phyloP scores from a whole-genome alignment of 53 echinoderm and acorn worm genomes.

The Patiria pectinifera region DNA sequence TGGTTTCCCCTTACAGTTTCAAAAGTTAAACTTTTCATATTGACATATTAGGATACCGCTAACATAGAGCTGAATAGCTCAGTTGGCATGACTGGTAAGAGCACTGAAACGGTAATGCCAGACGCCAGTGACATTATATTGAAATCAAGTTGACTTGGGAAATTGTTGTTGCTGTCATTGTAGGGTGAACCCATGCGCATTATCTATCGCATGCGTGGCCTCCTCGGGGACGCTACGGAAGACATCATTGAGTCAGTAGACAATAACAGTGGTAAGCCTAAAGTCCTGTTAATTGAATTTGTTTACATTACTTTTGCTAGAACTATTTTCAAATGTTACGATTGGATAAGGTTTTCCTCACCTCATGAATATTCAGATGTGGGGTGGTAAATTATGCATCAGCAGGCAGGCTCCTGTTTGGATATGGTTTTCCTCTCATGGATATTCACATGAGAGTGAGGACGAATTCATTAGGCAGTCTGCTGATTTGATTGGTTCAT shows the following conservation, averaged over 20 bases:
- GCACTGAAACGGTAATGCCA: no score
- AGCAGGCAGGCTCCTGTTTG: not conserved
- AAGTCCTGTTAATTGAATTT: not conserved
- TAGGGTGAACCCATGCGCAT: conserved; percentile 99
- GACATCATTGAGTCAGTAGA: conserved; percentile 94
- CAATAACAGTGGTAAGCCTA: conserved; percentile 81
- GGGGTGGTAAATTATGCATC: no score
- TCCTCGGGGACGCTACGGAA: conserved; percentile 98
- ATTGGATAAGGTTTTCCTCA: not conserved
- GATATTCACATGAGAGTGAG: not conserved
- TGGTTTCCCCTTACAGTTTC: no score
- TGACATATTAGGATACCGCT: no score
- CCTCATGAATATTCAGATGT: conserved; percentile 4
- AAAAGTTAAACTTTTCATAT: no score
- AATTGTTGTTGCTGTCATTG: conserved; percentile 5
- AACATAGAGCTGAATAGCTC: no score
- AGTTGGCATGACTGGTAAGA: no score
- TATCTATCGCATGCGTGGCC: conserved; percentile 92
- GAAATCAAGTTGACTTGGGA: not conserved
- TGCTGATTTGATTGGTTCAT: conserved; percentile 10
- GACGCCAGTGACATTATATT: not conserved
- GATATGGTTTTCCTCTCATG: not conserved
- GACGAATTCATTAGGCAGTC: not conserved
- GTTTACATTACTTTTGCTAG: not conserved
- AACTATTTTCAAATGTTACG: not conserved